These are phyloP conservation scores for Epizoanthus rinbou DNA, from an alignment of 92 coral and sea anemone species.

Conservation along the genomic window DNA sequence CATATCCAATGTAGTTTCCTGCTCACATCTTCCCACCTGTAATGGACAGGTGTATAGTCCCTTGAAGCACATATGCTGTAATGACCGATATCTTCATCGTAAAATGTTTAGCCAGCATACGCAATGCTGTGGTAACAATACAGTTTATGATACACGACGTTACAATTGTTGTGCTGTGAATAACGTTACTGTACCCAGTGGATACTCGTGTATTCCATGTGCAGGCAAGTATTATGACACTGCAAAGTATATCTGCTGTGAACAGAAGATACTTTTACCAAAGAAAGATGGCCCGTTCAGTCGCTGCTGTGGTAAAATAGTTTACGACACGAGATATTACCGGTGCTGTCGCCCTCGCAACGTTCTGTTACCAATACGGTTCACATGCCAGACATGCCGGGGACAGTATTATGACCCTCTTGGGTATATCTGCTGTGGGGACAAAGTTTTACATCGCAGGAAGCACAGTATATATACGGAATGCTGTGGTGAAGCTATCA, in stretches of 20 bases:
- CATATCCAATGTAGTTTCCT: background rate
- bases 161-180: slow-evolving; percentile 16
- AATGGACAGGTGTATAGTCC: slow-evolving; percentile 21
- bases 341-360: slow-evolving; percentile 34
- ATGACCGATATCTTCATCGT: slow-evolving; percentile 5
- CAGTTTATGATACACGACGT: background rate
- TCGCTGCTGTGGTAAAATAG: slow-evolving; percentile 21
- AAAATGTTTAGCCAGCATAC: slow-evolving; percentile 21
- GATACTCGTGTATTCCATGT: slow-evolving; percentile 25
- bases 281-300: slow-evolving; percentile 9
- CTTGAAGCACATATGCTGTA: slow-evolving; percentile 4
- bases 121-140: background rate
- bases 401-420: slow-evolving; percentile 5
- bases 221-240: slow-evolving; percentile 18
- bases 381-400: slow-evolving; percentile 9
- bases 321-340: slow-evolving; percentile 2
- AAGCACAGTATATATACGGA: background rate
- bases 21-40: background rate
- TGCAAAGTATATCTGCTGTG: slow-evolving; percentile 20
- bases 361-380: background rate
- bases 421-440: background rate
- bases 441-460: background rate
- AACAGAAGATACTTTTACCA: slow-evolving; percentile 3
- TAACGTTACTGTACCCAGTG: slow-evolving; percentile 12
- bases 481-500: slow-evolving; percentile 2